phyloP scores from a whole-genome alignment of 2,797 vertebrate species.

The Zenarchopterus dispar region DNA sequence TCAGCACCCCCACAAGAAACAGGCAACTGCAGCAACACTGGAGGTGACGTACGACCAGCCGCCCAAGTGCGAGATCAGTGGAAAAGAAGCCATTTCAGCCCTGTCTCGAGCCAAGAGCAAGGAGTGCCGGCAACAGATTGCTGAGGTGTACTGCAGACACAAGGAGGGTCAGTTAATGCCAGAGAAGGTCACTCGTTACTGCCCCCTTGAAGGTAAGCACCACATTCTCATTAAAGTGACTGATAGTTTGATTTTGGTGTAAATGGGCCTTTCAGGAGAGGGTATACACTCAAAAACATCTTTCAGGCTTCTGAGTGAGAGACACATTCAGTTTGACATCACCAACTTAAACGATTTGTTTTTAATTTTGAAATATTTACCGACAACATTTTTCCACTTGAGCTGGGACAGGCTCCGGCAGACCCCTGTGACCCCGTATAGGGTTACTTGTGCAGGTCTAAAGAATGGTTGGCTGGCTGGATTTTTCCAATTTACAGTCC shows the following conservation, averaged over 20 bases:
- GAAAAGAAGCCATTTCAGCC: constrained; percentile 96
- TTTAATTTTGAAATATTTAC: too few relatives aligned
- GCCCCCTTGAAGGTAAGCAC: constrained; percentile 86
- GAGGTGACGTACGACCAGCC: constrained; percentile 88
- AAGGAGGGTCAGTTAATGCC: constrained; percentile 93
- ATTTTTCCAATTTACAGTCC: background rate
- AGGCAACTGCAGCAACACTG: constrained; percentile 66
- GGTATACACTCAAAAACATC: too few relatives aligned
- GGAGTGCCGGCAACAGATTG: constrained; percentile 93
- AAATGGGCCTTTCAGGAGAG: too few relatives aligned
- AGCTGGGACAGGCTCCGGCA: too few relatives aligned
- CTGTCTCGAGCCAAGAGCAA: constrained; percentile 91
- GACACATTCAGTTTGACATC: too few relatives aligned
- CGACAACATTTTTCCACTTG: too few relatives aligned
- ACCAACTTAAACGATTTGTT: too few relatives aligned
- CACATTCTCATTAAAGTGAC: constrained; percentile 9
- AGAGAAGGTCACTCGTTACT: constrained; percentile 91
- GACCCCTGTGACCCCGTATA: too few relatives aligned
- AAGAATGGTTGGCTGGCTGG: too few relatives aligned
- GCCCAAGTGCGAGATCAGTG: constrained; percentile 92
- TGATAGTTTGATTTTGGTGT: constrained; percentile 8
- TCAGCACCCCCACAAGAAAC: constrained; percentile 75
- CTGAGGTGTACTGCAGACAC: constrained; percentile 92
- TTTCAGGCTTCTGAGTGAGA: too few relatives aligned
- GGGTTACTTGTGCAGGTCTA: too few relatives aligned